Conservation (phyloP, 2,888 invertebrate species). For the Hypolimnas misippus region DNA sequence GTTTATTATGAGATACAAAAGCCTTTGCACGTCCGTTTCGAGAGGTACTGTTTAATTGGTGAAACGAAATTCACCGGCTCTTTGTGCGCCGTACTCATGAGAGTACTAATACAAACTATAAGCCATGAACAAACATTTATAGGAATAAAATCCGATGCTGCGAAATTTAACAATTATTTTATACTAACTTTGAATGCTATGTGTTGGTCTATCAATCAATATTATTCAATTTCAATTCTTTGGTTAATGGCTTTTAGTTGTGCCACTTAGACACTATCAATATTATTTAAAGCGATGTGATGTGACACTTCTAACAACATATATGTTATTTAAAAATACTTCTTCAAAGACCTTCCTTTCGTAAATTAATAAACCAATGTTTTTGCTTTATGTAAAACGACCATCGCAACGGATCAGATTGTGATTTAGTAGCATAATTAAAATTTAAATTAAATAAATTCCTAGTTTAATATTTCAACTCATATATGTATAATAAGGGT, state of each 20-base stretch:
- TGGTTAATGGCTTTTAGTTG: too few species aligned
- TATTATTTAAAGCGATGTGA: too few species aligned
- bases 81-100: slow-evolving; percentile 46
- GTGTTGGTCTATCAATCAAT: slow-evolving; percentile 14
- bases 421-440: too few species aligned
- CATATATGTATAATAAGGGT: background rate
- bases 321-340: too few species aligned
- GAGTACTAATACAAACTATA: slow-evolving; percentile 48
- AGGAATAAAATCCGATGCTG: slow-evolving; percentile 37
- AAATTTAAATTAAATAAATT: background rate
- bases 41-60: slow-evolving; percentile 65
- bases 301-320: too few species aligned
- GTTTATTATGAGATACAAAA: slow-evolving; percentile 70
- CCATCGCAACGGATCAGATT: too few species aligned
- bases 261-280: background rate
- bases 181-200: slow-evolving; percentile 19
- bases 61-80: slow-evolving; percentile 50
- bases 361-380: too few species aligned
- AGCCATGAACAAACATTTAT: slow-evolving; percentile 41
- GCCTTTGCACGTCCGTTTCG: slow-evolving; percentile 56
- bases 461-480: background rate
- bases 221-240: too few species aligned
- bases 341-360: too few species aligned
- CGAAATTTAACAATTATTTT: slow-evolving; percentile 36
- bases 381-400: too few species aligned